phyloP scores from a whole-genome alignment of 2,888 invertebrate species.

The Archips xylosteana region DNA sequence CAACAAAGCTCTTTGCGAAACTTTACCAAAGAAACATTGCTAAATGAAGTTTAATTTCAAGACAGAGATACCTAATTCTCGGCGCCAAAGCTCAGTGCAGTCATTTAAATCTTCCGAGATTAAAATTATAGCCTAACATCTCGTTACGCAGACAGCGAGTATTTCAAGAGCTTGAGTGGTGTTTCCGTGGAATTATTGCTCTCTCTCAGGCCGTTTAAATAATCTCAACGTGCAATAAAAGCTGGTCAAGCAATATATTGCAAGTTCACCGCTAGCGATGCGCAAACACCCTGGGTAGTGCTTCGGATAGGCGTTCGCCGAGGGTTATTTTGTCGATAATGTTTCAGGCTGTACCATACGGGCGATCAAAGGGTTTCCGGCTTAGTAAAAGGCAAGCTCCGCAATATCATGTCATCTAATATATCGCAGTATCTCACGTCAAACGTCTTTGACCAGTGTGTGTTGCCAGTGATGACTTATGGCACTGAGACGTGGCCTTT shows the following conservation, averaged over 20 bases:
- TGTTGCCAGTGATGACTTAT: too few species aligned
- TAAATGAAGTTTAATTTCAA: conserved; percentile 15
- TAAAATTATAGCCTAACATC: conserved; percentile 56
- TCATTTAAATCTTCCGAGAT: conserved; percentile 50
- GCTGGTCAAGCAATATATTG: conserved; percentile 65
- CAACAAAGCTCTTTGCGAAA: not conserved
- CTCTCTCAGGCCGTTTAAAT: conserved; percentile 68
- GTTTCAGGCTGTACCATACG: not conserved
- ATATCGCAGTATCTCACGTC: too few species aligned
- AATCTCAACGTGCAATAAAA: conserved; percentile 73
- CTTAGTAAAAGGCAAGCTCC: not conserved
- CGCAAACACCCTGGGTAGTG: conserved; percentile 56
- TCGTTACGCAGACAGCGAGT: conserved; percentile 55
- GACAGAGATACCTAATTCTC: conserved; percentile 18
- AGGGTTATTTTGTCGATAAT: not conserved
- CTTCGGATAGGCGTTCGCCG: not conserved
- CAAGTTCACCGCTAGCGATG: conserved; percentile 59
- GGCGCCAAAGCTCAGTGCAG: conserved; percentile 28
- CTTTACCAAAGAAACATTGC: conserved; percentile 2
- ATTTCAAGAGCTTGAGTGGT: conserved; percentile 54
- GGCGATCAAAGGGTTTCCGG: not conserved
- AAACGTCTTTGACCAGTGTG: too few species aligned
- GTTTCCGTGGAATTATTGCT: conserved; percentile 62
- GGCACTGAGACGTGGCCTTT: too few species aligned
- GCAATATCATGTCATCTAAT: too few species aligned